Conservation (phyloP, 1,140 invertebrate genomes). For the Ganaspis sp. region DNA sequence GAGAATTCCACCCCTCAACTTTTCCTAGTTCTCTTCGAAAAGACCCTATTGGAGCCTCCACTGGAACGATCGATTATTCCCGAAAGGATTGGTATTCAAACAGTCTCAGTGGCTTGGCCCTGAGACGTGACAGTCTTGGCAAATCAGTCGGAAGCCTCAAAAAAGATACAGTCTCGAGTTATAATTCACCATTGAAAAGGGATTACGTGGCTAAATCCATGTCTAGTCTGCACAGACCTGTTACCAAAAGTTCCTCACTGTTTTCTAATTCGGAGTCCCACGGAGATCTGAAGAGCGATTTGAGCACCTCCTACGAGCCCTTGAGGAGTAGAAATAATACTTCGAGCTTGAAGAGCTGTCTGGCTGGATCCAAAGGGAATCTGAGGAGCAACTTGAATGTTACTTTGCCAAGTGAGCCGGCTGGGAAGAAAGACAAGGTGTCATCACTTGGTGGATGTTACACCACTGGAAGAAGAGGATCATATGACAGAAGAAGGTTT, state of each 20-base stretch:
- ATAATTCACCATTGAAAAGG: conserved; percentile 74
- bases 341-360: conserved; percentile 67
- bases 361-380: conserved; percentile 68
- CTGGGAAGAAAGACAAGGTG: conserved; percentile 62
- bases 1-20: conserved; percentile 81
- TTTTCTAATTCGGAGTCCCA: conserved; percentile 48
- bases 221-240: conserved; percentile 65
- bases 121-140: conserved; percentile 65
- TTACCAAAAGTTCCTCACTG: conserved; percentile 62
- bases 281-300: conserved; percentile 30
- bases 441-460: conserved; percentile 55
- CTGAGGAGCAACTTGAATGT: conserved; percentile 68
- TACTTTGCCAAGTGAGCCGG: conserved; percentile 69
- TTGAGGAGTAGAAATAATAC: conserved; percentile 54
- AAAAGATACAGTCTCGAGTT: conserved; percentile 73
- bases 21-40: conserved; percentile 81
- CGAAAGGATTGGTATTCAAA: conserved; percentile 62
- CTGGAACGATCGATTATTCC: conserved; percentile 68
- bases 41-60: conserved; percentile 78
- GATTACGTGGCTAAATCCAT: conserved; percentile 73
- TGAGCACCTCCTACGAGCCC: conserved; percentile 37
- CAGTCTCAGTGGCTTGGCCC: conserved; percentile 48
- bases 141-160: conserved; percentile 76
- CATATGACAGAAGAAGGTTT: conserved; percentile 78
- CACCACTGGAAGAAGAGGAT: conserved; percentile 69